A percentile compares a stretch with the other conserved stretches of the same genome.
phyloP scores from a whole-genome alignment of 2,113 vertebrate genomes.

The Noctilio leporinus region DNA sequence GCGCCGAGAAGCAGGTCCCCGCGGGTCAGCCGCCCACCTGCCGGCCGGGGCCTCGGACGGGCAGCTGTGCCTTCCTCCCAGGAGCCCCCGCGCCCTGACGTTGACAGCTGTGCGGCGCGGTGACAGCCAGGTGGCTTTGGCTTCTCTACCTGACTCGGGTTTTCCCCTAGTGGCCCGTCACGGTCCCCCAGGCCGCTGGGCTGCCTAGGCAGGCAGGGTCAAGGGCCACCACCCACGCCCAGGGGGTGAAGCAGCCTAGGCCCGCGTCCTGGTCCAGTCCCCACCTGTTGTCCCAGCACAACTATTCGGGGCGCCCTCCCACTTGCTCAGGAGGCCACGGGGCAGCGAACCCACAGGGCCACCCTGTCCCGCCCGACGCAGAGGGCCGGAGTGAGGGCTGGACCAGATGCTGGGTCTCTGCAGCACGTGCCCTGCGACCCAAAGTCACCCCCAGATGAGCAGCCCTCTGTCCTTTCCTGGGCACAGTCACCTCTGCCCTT shows the following conservation, averaged over 20 bases:
- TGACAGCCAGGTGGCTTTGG: background rate
- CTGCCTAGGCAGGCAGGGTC: background rate
- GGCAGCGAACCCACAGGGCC: background rate
- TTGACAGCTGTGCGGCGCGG: background rate
- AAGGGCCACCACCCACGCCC: background rate
- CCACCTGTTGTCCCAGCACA: background rate
- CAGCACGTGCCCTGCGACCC: background rate
- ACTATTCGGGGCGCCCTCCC: background rate
- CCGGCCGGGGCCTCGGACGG: accelerated
- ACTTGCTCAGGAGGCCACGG: background rate
- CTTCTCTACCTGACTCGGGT: background rate
- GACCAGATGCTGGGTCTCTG: background rate
- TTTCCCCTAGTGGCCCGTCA: background rate
- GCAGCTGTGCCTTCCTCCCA: accelerated
- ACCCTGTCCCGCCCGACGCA: background rate
- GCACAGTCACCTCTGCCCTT: background rate
- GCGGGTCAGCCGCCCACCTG: background rate
- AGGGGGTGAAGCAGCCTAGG: background rate
- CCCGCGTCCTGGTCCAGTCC: background rate
- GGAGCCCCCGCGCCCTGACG: background rate
- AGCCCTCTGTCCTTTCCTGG: background rate
- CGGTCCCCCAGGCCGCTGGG: background rate
- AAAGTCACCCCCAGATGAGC: background rate
- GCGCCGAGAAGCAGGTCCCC: background rate
- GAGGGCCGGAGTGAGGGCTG: background rate